Base-by-base conservation (phyloP, 2,797 vertebrate species). In the Dryobates pubescens region DNA sequence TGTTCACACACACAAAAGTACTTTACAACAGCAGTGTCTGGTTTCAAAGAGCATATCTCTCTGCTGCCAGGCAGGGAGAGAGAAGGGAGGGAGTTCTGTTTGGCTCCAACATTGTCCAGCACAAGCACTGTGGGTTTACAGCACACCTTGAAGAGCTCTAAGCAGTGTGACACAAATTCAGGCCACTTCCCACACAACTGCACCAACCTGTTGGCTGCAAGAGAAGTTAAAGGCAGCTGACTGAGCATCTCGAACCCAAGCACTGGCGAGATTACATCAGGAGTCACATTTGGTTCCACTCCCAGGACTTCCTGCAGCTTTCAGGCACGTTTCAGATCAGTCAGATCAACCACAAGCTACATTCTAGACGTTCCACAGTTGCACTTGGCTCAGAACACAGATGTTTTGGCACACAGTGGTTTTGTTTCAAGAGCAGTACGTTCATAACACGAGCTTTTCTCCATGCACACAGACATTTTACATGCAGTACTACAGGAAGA, bases 401-500 rank as follows among this genome's bases (percentile, higher is more conserved):
- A 87, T 7, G 80, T 86, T 96, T 96, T 5, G 12, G 83, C 86
- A 96, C 77, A 96, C 67, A 91, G 7, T 61, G 49, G 49, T 73
- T 74, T 90, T 82, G 6, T 41, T 43, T 30, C 29, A 11, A 14
- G 86, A 73, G 82, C 87, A 95, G 54, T 72, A 72, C 61, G 83
- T 87, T 59, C 91, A 93, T 2, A 65, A 70, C 47, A 88, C 4
- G 76, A 89, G 90, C 92, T 94, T 93, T 94, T 94, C 87, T 93
- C 89, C 93, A 96, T 95, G 95, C 95, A 96, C 92, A 96, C 90
- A 94, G 88, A 96, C 88, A 93, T 82, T 85, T 95, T 91, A 96
- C 89, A 95, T 96, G 94, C 92, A 95, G 73, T 86, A 89, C 92
- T 56, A 90, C 82, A 82, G 59, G 80, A 54, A 86, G 72, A 88